These are phyloP conservation scores for Lynx canadensis DNA, from an alignment of 2,113 vertebrate genomes.

Conservation along the genomic window DNA sequence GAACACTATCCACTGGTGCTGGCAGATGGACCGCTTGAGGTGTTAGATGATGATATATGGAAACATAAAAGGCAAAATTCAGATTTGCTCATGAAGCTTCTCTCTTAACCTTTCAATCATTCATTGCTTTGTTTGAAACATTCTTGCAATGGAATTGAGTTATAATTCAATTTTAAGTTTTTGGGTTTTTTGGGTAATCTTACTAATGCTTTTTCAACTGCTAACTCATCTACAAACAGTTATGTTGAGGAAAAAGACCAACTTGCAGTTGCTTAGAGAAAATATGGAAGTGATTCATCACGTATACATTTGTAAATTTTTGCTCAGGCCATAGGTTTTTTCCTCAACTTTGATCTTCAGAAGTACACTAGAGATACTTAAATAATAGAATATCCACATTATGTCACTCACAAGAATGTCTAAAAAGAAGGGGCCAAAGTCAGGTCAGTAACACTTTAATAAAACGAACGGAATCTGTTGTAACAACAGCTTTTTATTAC, in stretches of 20 bases:
- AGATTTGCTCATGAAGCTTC: background rate
- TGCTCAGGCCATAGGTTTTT: background rate
- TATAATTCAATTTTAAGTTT: background rate
- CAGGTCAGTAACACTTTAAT: conserved; percentile 45
- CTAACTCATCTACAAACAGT: background rate
- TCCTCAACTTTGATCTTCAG: background rate
- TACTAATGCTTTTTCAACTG: conserved; percentile 2
- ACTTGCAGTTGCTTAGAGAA: background rate
- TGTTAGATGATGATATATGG: background rate
- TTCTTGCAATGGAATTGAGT: background rate
- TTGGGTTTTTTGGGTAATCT: background rate
- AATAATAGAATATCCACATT: background rate
- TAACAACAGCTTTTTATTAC: conserved; percentile 73
- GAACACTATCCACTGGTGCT: background rate
- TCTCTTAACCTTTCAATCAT: background rate
- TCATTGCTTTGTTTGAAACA: conserved; percentile 3
- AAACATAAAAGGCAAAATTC: background rate
- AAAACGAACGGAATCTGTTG: conserved; percentile 57
- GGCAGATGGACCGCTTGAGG: background rate
- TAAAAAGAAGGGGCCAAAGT: background rate
- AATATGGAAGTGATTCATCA: background rate
- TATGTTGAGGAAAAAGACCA: conserved; percentile 12
- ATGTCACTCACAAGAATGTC: background rate
- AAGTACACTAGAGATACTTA: background rate
- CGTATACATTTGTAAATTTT: background rate